Evolutionary conservation across 2,797 vertebrate species (phyloP), one percentile per base, ranked within the genome.

Genomic region (Acipenser ruthenus): DNA sequence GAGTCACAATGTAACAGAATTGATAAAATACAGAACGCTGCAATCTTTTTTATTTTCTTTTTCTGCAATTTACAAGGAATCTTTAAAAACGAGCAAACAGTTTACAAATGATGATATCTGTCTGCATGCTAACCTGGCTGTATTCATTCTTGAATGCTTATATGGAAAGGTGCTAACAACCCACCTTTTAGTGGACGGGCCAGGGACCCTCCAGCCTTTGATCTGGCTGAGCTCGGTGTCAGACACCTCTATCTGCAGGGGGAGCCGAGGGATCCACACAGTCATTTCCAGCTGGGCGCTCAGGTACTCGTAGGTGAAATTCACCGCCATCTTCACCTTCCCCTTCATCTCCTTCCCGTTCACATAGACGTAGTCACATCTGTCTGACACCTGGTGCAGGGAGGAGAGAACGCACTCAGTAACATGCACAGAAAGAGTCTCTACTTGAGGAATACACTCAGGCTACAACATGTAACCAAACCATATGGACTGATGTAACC

Each of bases 321-420:
- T 92, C 77, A 94, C 90, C 2, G 78, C 68, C 0, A 80, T 88
- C 0, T 80, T 83, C 76, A 87, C 82, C 72, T 84, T 87, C 70
- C 92, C 92, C 65, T 88, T 93, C 81, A 90, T 88, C 81, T 94
- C 92, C 71, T 92, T 93, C 69, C 92, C 92, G 0, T 92, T 93
- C 78, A 94, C 92, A 55, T 88, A 93, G 70, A 94, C 70, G 0
- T 93, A 92, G 82, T 94, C 89, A 55, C 92, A 94, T 65, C 80
- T 82, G 72, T 91, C 90, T 0, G 92, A 92, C 64, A 93, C 91
- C 92, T 94, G 74, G 10, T 15, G 1, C 51, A 62, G n/a, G 66
- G 2, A 64, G 15, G 50, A 61, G 12, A 7, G 61, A 48, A 37
- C 23, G 2, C 23, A 37, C 23, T 37, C 23, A 37, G 23, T 37